phyloP scores from a whole-genome alignment of 2,888 invertebrate genomes.

The Arctia plantaginis region DNA sequence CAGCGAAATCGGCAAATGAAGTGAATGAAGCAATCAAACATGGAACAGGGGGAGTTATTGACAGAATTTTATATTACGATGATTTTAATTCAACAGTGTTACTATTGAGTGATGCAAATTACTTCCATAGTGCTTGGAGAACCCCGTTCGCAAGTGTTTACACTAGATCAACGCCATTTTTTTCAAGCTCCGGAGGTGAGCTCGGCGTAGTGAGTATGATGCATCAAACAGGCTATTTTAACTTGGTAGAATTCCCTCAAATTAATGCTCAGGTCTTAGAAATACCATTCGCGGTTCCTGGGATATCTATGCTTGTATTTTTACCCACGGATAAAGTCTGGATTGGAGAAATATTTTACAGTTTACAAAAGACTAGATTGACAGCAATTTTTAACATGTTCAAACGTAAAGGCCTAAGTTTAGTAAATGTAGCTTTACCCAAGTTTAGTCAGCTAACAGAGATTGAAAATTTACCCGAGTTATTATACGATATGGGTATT shows the following conservation, averaged over 20 bases:
- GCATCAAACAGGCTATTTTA: slow-evolving; percentile 65
- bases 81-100: slow-evolving; percentile 66
- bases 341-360: slow-evolving; percentile 63
- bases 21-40: slow-evolving; percentile 58
- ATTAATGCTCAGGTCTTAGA: slow-evolving; percentile 68
- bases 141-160: slow-evolving; percentile 62
- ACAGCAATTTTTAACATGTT: slow-evolving; percentile 65
- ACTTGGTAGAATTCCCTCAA: slow-evolving; percentile 56
- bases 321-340: slow-evolving; percentile 56
- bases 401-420: slow-evolving; percentile 44
- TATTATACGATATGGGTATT: slow-evolving; percentile 74
- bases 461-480: slow-evolving; percentile 66
- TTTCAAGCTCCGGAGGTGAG: slow-evolving; percentile 38
- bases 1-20: slow-evolving; percentile 51
- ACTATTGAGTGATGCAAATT: slow-evolving; percentile 65
- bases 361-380: slow-evolving; percentile 60
- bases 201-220: slow-evolving; percentile 70
- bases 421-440: slow-evolving; percentile 67
- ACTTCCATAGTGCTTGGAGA: slow-evolving; percentile 68
- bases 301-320: slow-evolving; percentile 68
- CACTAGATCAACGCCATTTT: slow-evolving; percentile 59
- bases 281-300: slow-evolving; percentile 58
- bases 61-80: slow-evolving; percentile 55
- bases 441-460: slow-evolving; percentile 65
- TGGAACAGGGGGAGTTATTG: slow-evolving; percentile 56